These are phyloP conservation scores for Drosophila planitibia DNA, from an alignment of 2,888 invertebrate genomes.

Conservation along the genomic window DNA sequence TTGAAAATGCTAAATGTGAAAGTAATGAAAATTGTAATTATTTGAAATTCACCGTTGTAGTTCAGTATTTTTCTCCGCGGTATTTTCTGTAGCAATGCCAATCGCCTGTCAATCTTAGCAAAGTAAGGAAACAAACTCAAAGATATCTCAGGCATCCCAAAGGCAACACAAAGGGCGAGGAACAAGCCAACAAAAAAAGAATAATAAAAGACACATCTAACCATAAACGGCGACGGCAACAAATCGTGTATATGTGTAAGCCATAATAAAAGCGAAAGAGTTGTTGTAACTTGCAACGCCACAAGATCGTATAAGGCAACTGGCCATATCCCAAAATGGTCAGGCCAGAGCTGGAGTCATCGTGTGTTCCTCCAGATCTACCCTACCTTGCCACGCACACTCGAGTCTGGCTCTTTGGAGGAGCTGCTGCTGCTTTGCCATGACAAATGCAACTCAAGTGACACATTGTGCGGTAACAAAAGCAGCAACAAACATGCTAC, in stretches of 20 bases:
- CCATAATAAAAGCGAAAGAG: slow-evolving; percentile 73
- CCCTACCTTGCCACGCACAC: slow-evolving; percentile 19
- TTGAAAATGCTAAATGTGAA: background rate
- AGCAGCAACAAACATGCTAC: slow-evolving; percentile 49
- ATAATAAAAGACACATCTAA: slow-evolving; percentile 44
- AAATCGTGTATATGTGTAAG: slow-evolving; percentile 33
- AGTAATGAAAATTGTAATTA: background rate
- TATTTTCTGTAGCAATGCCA: background rate
- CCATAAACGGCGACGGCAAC: slow-evolving; percentile 70
- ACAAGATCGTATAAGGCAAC: slow-evolving; percentile 66
- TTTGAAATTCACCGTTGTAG: background rate
- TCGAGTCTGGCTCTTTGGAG: slow-evolving; percentile 57
- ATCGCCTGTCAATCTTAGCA: slow-evolving; percentile 43
- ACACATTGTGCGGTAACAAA: slow-evolving; percentile 73
- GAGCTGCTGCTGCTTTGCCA: slow-evolving; percentile 44
- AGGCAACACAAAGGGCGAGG: slow-evolving; percentile 27
- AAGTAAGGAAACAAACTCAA: slow-evolving; percentile 13
- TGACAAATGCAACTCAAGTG: slow-evolving; percentile 81
- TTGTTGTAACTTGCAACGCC: slow-evolving; percentile 24
- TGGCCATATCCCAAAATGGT: slow-evolving; percentile 74
- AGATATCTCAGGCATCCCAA: slow-evolving; percentile 19
- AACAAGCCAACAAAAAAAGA: background rate
- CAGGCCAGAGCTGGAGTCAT: slow-evolving; percentile 41
- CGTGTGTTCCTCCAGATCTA: slow-evolving; percentile 22
- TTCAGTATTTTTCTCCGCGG: background rate